Percentiles rank a stretch among this genome's conserved stretches.
phyloP scores from a whole-genome alignment of 2,888 invertebrate genomes.

The Steinernema scapterisci region DNA sequence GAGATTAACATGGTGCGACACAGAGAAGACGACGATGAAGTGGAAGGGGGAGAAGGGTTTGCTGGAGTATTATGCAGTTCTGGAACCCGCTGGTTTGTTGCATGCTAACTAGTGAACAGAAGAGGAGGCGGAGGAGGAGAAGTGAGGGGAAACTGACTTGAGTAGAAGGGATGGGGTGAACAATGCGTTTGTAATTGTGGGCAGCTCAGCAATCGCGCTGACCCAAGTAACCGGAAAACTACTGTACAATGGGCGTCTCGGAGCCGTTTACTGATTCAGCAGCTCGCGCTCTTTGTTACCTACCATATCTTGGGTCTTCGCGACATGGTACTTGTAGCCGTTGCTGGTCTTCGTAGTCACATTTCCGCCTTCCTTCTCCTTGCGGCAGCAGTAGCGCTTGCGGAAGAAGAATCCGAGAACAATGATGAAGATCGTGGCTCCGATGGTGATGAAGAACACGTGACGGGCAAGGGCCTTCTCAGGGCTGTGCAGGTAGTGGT shows the following conservation, averaged over 20 bases:
- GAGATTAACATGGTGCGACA: too few relatives aligned
- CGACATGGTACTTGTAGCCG: constrained; percentile 36
- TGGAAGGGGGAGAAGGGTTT: too few relatives aligned
- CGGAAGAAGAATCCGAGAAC: constrained; percentile 1
- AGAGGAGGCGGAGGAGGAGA: neutral
- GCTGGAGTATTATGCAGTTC: constrained; percentile 12
- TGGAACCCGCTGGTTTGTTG: constrained; percentile 13
- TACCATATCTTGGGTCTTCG: constrained; percentile 24
- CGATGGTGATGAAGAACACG: constrained; percentile 21
- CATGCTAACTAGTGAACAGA: neutral
- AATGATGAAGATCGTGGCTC: constrained; percentile 5
- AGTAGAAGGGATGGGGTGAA: neutral
- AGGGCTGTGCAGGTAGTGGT: constrained; percentile 16
- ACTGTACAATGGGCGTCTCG: neutral
- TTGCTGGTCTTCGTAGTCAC: constrained; percentile 33
- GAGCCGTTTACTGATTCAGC: neutral
- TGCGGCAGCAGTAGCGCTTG: constrained; percentile 6
- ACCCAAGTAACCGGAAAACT: neutral
- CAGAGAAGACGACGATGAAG: too few relatives aligned
- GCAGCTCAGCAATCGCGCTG: neutral
- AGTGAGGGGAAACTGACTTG: neutral
- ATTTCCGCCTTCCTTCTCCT: constrained; percentile 14
- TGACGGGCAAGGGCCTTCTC: neutral
- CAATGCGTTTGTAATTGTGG: too few relatives aligned
- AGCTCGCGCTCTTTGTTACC: constrained; percentile 28